These are phyloP conservation scores for Montipora sp. DNA, from an alignment of 64 coral and sea anemone genomes.

Conservation along the genomic window DNA sequence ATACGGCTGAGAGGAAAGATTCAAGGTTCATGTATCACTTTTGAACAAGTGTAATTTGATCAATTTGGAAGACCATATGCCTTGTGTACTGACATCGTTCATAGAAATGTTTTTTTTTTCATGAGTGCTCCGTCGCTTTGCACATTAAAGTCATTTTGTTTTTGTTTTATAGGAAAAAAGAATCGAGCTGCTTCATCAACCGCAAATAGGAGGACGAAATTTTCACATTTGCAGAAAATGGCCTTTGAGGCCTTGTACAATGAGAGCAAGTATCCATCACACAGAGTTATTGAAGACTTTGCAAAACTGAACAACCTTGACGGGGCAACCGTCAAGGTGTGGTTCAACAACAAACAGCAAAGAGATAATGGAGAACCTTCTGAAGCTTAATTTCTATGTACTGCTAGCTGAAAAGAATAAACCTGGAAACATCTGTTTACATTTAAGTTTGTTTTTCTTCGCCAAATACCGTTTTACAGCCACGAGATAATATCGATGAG, in stretches of 20 bases:
- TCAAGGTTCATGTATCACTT: too few relatives aligned
- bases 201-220: background rate
- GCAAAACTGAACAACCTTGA: too few relatives aligned
- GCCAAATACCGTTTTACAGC: too few relatives aligned
- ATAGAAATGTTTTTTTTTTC: background rate
- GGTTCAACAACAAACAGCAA: too few relatives aligned
- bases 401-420: too few relatives aligned
- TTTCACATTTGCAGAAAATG: conserved; percentile 6
- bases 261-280: background rate
- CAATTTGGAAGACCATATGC: conserved; percentile 29
- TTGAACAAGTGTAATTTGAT: background rate
- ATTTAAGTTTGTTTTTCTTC: too few relatives aligned
- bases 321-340: too few relatives aligned
- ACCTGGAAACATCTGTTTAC: too few relatives aligned
- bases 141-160: conserved; percentile 3
- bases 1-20: too few relatives aligned
- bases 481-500: background rate
- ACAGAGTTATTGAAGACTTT: background rate
- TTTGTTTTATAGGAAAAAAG: background rate
- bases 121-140: background rate
- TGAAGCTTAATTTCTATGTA: too few relatives aligned
- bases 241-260: conserved; percentile 8
- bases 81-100: background rate
- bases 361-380: too few relatives aligned
- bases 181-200: background rate